Evolutionary conservation across 2,888 invertebrate genomes (phyloP).

Genomic region (Gnatocerus cornutus): DNA sequence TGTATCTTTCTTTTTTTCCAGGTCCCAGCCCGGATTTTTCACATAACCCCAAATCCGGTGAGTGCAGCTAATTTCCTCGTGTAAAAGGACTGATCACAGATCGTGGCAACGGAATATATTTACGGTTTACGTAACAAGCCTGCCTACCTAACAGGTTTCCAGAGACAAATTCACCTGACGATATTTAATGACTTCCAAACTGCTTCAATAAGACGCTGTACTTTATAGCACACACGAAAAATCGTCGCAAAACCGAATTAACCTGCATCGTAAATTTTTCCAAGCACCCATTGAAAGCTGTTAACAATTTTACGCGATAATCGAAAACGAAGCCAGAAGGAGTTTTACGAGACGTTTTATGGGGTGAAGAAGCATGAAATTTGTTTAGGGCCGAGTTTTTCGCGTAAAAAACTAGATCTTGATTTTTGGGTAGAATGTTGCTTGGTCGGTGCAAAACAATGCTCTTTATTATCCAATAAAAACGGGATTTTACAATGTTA

Average conservation of each 20-base stretch:
- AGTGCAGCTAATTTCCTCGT: background rate
- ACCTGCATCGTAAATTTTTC: background rate
- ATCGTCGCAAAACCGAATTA: background rate
- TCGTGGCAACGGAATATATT: slow-evolving; percentile 43
- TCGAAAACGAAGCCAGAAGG: background rate
- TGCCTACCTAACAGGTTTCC: slow-evolving; percentile 50
- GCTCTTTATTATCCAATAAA: slow-evolving; percentile 33
- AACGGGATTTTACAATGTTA: slow-evolving; percentile 24
- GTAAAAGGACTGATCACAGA: slow-evolving; percentile 36
- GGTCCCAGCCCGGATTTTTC: slow-evolving; percentile 22
- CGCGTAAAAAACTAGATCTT: background rate
- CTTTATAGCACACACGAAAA: slow-evolving; percentile 31
- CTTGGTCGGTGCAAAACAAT: slow-evolving; percentile 25
- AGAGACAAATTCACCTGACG: slow-evolving; percentile 52
- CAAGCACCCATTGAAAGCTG: background rate
- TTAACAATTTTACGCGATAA: slow-evolving; percentile 19
- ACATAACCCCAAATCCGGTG: background rate
- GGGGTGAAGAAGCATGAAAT: background rate
- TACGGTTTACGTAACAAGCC: slow-evolving; percentile 50
- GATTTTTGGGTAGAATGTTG: slow-evolving; percentile 2
- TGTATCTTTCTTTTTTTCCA: slow-evolving; percentile 34
- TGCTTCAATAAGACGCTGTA: slow-evolving; percentile 20
- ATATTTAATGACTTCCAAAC: slow-evolving; percentile 49
- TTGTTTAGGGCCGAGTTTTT: background rate
- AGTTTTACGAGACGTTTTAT: slow-evolving; percentile 5